Conservation (phyloP, 2,797 vertebrate species). For the Gobionotothen gibberifrons region DNA sequence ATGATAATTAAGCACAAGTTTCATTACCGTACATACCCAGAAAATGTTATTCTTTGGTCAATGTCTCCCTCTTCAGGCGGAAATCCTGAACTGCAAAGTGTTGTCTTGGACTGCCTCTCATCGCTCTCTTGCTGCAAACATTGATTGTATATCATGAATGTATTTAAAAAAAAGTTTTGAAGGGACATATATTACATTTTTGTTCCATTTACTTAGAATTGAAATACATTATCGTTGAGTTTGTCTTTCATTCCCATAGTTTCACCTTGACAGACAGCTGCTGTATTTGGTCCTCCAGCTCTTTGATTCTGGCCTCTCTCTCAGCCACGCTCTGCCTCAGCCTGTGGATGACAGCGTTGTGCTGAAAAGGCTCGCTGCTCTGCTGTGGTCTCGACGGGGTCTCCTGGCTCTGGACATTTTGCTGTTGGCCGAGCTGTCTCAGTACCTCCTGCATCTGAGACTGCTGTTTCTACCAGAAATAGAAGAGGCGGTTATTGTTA, state of each 20-base stretch:
- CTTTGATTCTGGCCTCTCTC: constrained; percentile 84
- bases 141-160: neutral
- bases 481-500: neutral
- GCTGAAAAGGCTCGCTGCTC: constrained; percentile 73
- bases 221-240: neutral
- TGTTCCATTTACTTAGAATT: neutral
- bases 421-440: constrained; percentile 81
- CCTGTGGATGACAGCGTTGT: constrained; percentile 79
- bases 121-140: constrained; percentile 57
- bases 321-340: constrained; percentile 83
- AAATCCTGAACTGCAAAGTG: constrained; percentile 50
- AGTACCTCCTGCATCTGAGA: constrained; percentile 89
- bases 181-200: neutral
- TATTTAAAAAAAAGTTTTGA: neutral
- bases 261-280: constrained; percentile 81
- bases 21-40: constrained; percentile 75
- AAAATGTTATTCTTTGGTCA: constrained; percentile 62
- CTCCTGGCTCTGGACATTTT: constrained; percentile 67
- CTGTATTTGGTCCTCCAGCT: constrained; percentile 82
- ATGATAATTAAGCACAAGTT: neutral
- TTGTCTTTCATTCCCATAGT: neutral
- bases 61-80: constrained; percentile 72
- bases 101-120: constrained; percentile 33
- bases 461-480: constrained; percentile 85
- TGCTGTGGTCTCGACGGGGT: constrained; percentile 64